Percentiles rank a stretch among this genome's conserved stretches.
Evolutionary conservation across 2,113 vertebrate species (phyloP).

Genomic region (Brachypodius melanocephalos): DNA sequence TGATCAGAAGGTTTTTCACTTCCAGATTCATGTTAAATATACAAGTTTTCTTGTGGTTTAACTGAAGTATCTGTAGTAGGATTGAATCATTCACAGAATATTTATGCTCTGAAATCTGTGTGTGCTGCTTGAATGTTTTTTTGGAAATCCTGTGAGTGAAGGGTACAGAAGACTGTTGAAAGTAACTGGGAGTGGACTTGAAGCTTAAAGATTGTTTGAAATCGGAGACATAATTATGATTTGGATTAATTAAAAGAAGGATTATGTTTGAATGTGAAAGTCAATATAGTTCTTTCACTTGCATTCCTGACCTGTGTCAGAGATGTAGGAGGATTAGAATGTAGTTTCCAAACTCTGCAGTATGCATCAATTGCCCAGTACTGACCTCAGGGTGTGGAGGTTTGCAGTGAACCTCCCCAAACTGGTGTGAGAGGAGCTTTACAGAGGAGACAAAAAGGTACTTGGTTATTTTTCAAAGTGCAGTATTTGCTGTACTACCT

Average conservation of each 20-base stretch:
- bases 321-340: background rate
- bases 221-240: background rate
- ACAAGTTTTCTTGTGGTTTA: background rate
- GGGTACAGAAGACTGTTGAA: background rate
- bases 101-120: background rate
- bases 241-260: background rate
- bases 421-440: background rate
- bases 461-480: background rate
- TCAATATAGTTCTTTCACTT: background rate
- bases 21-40: background rate
- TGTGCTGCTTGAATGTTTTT: background rate
- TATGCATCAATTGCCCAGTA: fast-evolving
- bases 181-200: background rate
- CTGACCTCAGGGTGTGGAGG: background rate
- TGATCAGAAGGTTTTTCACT: background rate
- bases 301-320: background rate
- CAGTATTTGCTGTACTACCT: background rate
- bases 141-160: background rate
- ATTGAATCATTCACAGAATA: background rate
- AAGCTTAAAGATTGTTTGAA: background rate
- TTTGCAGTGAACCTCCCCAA: background rate
- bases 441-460: background rate
- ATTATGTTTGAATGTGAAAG: background rate
- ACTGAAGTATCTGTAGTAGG: background rate
- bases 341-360: background rate